Base-by-base conservation (phyloP, 2,888 invertebrate species). In the Drosophila greeni region DNA sequence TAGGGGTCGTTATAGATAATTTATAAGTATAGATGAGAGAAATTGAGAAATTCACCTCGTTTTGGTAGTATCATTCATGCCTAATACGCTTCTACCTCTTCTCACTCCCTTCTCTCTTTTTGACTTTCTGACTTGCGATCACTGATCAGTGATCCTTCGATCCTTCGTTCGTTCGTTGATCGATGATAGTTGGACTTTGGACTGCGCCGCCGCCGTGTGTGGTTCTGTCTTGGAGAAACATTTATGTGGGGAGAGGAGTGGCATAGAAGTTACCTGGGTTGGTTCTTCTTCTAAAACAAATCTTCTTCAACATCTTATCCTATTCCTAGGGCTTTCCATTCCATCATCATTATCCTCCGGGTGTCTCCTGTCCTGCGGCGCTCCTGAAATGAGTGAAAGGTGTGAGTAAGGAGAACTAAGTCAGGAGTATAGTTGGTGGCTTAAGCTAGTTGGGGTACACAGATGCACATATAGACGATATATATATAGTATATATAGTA, bases 141-240 rank as follows among this genome's bases (percentile, higher is more conserved):
- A 51, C 20, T 33, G 61, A 62, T 53, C 34, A 47, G 39, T 45
- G 53, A 53, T 36, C 47, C 12, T 24, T 23, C 33, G 43, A 37
- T 62, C n/a, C 48, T 49, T 54, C 43, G 29, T 45, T 52, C 33
- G 43, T 43, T 62, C n/a, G 58, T 49, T 54, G 36, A 29, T 45
- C 40, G 40, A 26, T 40, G 39, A n/a, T 49, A 11, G 16, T 26
- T 26, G 9, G 36, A 29, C 4, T 23, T 9, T 16, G 55, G 47
- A 33, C 26, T 24, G 16, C 24, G 33, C 24, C 16, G 62, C 14
- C 31, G 12, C 31, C 51, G 42, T 5, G n/a, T 16, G 68, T 76
- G 71, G n/a, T n/a, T 81, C 79, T 79, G 82, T 82, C 66, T 70
- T 79, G 82, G 74, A 79, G 79, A 79, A 82, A 79, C 70, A 82